Conservation (phyloP, 2,888 invertebrate species). For the Sphecodes monilicornis region DNA sequence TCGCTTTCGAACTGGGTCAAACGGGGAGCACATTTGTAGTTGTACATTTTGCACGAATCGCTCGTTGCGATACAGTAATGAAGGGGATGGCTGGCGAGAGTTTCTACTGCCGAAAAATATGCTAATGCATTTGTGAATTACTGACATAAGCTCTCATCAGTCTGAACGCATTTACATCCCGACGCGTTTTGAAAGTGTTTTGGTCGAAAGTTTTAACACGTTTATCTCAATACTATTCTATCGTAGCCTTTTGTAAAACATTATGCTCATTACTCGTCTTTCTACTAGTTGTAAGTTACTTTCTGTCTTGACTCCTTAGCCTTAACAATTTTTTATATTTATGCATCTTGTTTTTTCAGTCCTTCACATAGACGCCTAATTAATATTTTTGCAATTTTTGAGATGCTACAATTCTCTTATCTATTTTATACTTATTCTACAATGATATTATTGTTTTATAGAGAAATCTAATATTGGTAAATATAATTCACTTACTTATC, state of each 20-base stretch:
- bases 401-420: too few relatives aligned
- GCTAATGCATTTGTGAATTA: constrained; percentile 13
- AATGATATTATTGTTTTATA: too few relatives aligned
- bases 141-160: neutral
- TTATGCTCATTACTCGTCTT: neutral
- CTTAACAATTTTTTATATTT: neutral
- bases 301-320: neutral
- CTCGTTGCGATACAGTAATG: neutral
- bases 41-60: neutral
- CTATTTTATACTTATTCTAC: too few relatives aligned
- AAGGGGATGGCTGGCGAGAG: constrained; percentile 2
- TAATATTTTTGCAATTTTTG: too few relatives aligned
- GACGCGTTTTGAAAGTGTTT: neutral
- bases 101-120: constrained; percentile 3
- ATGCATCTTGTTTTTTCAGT: neutral
- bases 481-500: too few relatives aligned
- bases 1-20: neutral
- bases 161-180: neutral
- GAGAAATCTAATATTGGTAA: too few relatives aligned
- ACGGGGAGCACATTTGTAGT: neutral
- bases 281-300: neutral
- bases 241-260: neutral
- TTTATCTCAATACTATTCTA: neutral
- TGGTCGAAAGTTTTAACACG: neutral
- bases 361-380: too few relatives aligned